Conservation (phyloP, 2,797 vertebrate species). For the Enteromius mattozi region DNA sequence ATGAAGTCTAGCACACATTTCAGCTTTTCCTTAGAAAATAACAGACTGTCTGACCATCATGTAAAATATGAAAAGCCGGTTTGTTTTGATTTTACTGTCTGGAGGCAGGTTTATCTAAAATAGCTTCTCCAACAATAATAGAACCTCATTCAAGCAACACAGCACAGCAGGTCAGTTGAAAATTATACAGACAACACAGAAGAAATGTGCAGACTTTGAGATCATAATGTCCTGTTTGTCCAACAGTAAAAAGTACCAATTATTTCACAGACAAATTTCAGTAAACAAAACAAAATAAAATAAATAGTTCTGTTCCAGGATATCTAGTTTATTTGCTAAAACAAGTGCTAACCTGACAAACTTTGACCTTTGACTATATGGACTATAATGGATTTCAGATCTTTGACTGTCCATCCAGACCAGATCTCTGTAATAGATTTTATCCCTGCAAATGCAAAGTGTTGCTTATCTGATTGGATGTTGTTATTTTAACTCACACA, state of each 20-base stretch:
- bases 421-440: not conserved
- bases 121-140: slow-evolving; percentile 3
- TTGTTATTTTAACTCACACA: not conserved
- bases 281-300: slow-evolving; percentile 5
- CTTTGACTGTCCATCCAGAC: not conserved
- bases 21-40: not conserved
- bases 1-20: not conserved
- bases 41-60: not conserved
- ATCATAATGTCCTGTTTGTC: not conserved
- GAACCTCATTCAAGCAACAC: slow-evolving; percentile 2
- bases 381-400: not conserved
- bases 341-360: not conserved
- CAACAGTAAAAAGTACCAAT: not conserved
- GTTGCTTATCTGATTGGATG: not conserved
- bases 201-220: not conserved
- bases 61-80: not conserved
- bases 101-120: not conserved
- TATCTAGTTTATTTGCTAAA: not conserved
- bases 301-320: not conserved
- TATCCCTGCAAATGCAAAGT: not conserved
- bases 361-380: not conserved
- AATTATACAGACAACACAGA: not conserved
- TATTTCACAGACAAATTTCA: not conserved
- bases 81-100: slow-evolving; percentile 12
- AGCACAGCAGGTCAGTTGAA: not conserved